Conservation (phyloP, 2,113 vertebrate species). For the Percina caprodes region DNA sequence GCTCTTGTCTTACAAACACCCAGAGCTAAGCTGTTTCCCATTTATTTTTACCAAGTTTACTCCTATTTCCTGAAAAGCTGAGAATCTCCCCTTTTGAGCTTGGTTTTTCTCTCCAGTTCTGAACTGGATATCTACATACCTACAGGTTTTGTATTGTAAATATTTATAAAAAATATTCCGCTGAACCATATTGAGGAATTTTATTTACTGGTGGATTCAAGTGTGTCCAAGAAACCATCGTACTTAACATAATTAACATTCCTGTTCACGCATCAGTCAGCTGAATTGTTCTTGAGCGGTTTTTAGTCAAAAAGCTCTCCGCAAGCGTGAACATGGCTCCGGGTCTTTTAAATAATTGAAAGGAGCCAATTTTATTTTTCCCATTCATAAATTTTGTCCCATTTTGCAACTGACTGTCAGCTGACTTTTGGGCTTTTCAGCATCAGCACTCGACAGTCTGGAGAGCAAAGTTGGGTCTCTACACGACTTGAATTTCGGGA, state of each 20-base stretch:
- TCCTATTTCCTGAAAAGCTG: not conserved
- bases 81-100: not conserved
- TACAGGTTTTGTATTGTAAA: not conserved
- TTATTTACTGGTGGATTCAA: not conserved
- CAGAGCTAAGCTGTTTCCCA: not conserved
- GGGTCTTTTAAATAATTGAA: constrained; percentile 60
- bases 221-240: not conserved
- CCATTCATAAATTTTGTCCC: constrained; percentile 42
- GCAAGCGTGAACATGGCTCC: constrained; percentile 18
- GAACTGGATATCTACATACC: not conserved
- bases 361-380: constrained; percentile 46
- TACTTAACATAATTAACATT: not conserved
- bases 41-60: not conserved
- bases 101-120: not conserved
- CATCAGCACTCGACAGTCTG: constrained; percentile 24
- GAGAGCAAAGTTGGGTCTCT: constrained; percentile 13
- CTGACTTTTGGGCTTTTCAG: constrained; percentile 44
- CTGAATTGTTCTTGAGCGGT: not conserved
- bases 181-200: not conserved
- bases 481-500: constrained; percentile 39
- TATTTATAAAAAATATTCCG: not conserved
- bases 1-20: constrained; percentile 12
- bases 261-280: not conserved
- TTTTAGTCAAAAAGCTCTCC: constrained; percentile 12
- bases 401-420: constrained; percentile 38